Evolutionary conservation across 2,797 vertebrate genomes (phyloP).

Genomic region (Molossus molossus): DNA sequence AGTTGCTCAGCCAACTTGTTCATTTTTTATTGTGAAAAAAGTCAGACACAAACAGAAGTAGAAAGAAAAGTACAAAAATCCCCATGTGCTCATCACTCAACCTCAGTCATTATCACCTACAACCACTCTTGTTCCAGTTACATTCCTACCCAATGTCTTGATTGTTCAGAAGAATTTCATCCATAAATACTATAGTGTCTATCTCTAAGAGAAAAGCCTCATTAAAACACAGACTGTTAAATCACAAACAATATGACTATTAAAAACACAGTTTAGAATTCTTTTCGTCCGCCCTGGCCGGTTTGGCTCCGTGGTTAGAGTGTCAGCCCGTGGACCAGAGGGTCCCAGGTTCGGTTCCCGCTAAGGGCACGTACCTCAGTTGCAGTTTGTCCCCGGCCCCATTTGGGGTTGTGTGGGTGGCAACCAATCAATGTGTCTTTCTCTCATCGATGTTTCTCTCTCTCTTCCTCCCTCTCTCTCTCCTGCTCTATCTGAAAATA

Average conservation of each 20-base stretch:
- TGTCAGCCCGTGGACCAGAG: no score
- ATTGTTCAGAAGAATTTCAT: neutral
- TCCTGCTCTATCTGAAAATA: no score
- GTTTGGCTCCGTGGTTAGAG: no score
- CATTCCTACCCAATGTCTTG: neutral
- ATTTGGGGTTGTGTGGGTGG: no score
- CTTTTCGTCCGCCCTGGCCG: neutral
- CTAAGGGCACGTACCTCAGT: no score
- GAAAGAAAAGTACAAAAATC: neutral
- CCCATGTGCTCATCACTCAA: neutral
- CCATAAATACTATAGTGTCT: neutral
- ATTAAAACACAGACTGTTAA: neutral
- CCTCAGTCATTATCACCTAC: no score
- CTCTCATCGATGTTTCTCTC: no score
- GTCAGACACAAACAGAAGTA: neutral
- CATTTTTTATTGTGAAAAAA: neutral
- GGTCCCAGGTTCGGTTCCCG: no score
- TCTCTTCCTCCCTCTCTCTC: no score
- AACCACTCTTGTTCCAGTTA: no score
- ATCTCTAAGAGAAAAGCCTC: neutral
- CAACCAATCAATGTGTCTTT: no score
- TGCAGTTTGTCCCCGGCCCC: no score
- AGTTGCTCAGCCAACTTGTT: neutral
- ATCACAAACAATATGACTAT: neutral
- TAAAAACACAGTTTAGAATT: neutral